phyloP scores from a whole-genome alignment of 2,888 invertebrate genomes.

The Ochlodes sylvanus region DNA sequence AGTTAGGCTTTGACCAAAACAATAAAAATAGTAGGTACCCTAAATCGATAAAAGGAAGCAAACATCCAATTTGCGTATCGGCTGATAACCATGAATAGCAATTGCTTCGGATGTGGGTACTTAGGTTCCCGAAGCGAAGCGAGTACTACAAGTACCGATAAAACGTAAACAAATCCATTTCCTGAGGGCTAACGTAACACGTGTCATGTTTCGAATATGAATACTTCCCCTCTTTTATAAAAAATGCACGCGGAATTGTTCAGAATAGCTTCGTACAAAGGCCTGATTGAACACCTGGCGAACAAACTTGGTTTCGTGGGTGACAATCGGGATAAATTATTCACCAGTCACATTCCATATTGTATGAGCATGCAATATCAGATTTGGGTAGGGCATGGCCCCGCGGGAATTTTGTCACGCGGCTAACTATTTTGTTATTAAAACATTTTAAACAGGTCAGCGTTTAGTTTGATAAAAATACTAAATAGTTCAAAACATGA shows the following conservation, averaged over 20 bases:
- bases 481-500: no score
- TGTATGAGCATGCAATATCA: conserved; percentile 74
- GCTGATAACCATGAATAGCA: no score
- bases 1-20: no score
- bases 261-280: conserved; percentile 49
- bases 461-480: neutral
- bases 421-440: conserved; percentile 2
- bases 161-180: neutral
- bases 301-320: conserved; percentile 57
- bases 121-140: no score
- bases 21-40: no score
- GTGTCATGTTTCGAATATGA: conserved; percentile 10
- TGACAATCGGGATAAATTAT: conserved; percentile 76
- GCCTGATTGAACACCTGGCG: conserved; percentile 64
- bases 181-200: neutral
- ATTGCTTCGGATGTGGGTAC: no score
- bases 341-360: conserved; percentile 72
- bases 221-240: conserved; percentile 19
- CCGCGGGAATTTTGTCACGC: conserved; percentile 56
- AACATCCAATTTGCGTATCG: no score
- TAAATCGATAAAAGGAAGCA: no score
- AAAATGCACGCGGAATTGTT: conserved; percentile 8
- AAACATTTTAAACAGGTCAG: neutral
- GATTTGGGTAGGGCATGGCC: conserved; percentile 48
- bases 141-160: no score